A percentile compares a stretch with the other conserved stretches of the same genome.
These are phyloP conservation scores for Limnephilus rhombicus DNA, from an alignment of 2,888 invertebrate genomes.

Conservation along the genomic window DNA sequence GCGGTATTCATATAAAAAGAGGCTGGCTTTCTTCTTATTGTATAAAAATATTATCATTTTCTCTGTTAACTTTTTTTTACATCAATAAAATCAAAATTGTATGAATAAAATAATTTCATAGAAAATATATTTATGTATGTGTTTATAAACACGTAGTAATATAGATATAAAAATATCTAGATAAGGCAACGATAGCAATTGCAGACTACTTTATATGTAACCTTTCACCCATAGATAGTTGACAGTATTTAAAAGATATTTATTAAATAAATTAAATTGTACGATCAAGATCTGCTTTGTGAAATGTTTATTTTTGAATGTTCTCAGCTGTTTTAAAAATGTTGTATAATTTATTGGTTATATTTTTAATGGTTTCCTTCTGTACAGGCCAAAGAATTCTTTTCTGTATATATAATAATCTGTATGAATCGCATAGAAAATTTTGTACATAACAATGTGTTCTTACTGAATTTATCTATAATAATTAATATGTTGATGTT, in stretches of 20 bases:
- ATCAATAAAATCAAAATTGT: not conserved
- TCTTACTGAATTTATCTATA: slow-evolving; percentile 52
- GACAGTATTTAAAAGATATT: not conserved
- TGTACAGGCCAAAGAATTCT: slow-evolving; percentile 59
- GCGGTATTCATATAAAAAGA: not conserved
- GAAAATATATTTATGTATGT: slow-evolving; percentile 32
- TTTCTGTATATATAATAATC: slow-evolving; percentile 52
- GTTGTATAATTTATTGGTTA: slow-evolving; percentile 30
- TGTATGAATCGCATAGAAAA: slow-evolving; percentile 56
- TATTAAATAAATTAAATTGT: slow-evolving; percentile 14
- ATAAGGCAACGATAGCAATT: not conserved
- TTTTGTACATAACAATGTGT: slow-evolving; percentile 55
- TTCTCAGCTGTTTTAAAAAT: slow-evolving; percentile 18
- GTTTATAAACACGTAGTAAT: not conserved
- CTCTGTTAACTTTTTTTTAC: not conserved
- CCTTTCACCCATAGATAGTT: not conserved
- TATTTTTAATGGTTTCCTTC: slow-evolving; percentile 48
- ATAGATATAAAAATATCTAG: not conserved
- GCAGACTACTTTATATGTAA: not conserved
- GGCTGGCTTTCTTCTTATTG: not conserved
- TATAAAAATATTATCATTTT: not conserved
- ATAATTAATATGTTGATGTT: slow-evolving; percentile 76
- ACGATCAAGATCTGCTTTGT: slow-evolving; percentile 32
- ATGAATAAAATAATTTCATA: not conserved
- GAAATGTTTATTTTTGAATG: slow-evolving; percentile 13